A percentile compares a stretch with the other conserved stretches of the same genome.
Evolutionary conservation across 2,888 invertebrate genomes (phyloP).

Genomic region (Schrankia costaestrigalis): DNA sequence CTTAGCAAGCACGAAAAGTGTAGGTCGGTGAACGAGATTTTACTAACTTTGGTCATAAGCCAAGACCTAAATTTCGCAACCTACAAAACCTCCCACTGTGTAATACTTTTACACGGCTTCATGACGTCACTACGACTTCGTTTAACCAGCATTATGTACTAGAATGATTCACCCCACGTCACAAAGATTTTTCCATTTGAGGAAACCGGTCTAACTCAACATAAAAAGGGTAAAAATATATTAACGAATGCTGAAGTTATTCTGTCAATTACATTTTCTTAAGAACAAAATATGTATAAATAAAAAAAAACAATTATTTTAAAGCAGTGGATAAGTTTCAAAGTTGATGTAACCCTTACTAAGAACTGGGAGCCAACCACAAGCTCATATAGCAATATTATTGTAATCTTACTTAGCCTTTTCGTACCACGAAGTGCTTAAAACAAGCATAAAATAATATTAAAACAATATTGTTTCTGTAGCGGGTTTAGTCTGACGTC

Average conservation of each 20-base stretch:
- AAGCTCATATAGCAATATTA: no score
- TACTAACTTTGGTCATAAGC: constrained; percentile 26
- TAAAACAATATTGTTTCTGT: no score
- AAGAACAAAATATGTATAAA: not conserved
- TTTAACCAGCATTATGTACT: constrained; percentile 9
- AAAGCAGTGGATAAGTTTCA: no score
- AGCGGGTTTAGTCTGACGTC: no score
- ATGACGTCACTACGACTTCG: constrained; percentile 19
- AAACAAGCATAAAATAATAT: no score
- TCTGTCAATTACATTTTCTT: not conserved
- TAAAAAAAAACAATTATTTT: no score
- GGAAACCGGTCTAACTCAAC: no score
- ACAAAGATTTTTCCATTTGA: not conserved
- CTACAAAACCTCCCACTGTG: constrained; percentile 18
- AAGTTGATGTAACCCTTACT: no score
- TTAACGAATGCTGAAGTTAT: not conserved
- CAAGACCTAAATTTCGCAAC: constrained; percentile 28
- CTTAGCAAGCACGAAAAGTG: constrained; percentile 16
- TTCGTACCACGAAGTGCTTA: no score
- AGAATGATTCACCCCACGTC: constrained; percentile 13
- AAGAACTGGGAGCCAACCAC: no score
- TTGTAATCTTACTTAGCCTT: no score
- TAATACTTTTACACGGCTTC: constrained; percentile 19
- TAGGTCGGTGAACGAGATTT: constrained; percentile 15
- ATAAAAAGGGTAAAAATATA: no score